Evolutionary conservation across 2,797 vertebrate species (phyloP), one percentile per base, ranked within the genome.

Genomic region (Saguinus oedipus): DNA sequence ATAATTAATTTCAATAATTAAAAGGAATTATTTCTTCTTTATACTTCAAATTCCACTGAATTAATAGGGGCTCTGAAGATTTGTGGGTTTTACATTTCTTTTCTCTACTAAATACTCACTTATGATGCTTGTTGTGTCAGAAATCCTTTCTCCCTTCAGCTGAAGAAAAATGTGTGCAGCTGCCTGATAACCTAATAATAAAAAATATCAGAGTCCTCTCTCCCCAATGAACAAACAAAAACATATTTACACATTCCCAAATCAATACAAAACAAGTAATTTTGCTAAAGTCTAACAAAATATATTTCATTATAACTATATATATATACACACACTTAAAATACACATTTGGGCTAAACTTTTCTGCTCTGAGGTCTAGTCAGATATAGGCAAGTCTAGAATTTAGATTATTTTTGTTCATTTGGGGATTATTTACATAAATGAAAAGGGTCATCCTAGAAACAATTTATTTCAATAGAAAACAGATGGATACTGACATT

Each of bases 1-100:
- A 94, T 86, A 72, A 83, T 91, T 94, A 70, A 7, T 87, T 90
- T 33, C 26, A 90, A 59, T 82, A 84, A 95, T 81, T 91, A 46
- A 94, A 93, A 95, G 7, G 13, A 93, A 96, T 55, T 53, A 0
- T 82, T 74, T 75, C 19, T 70, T 84, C 24, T 87, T 95, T 15
- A 55, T 46, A 91, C 2, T 76, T 78, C 88, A 24, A 88, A 79
- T 94, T 20, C 2, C 33, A 61, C 30, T 88, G 59, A 97, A 96
- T 93, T 80, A 88, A 12, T 59, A 75, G 27, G 26, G 46, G 2
- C 33, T 81, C 72, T 88, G 74, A 94, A 83, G 33, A 87, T 93
- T 46, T 91, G 30, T 87, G 20, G 17, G 9, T 1, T 68, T 95
- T 88, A 14, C 44, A 26, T 96, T 88, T 95, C 3, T 76, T 76